Evolutionary conservation across 2,888 invertebrate genomes (phyloP), one percentile per base, ranked within the genome.

Genomic region (Leptogaster cylindrica): DNA sequence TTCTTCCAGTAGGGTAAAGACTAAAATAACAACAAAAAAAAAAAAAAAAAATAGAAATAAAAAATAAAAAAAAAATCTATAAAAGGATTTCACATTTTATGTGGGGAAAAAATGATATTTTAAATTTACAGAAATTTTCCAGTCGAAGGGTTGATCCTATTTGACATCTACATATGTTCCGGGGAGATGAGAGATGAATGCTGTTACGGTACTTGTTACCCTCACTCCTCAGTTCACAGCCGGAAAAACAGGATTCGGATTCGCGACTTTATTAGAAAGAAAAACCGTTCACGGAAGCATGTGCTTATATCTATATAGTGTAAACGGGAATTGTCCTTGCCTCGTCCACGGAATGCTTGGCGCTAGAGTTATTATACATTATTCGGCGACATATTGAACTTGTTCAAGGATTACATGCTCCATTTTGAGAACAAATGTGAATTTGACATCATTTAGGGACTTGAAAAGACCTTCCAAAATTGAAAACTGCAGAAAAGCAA

Each of bases 181-280:
- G n/a, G 6, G 39, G 58, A 58, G 41, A 20, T 12, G 25, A 50
- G 23, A 23, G 50, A 58, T 58, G 36, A 58, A 51, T 41, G 31
- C 23, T 44, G 55, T 55, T 20, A 66, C 46, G 55, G 55, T 58
- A 48, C 58, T 20, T 20, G 58, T 28, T 33, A 12, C 39, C 44
- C 25, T 39, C 20, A 46, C 23, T 46, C 16, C 36, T 39, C 20
- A 46, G 31, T 46, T 23, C 36, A 58, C 65, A 68, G 65, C 65
- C 65, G 68, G 65, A 68, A 68, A 68, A 61, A 68, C 68, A 68
- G 48, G 68, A 68, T 68, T 68, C 55, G 16, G 46, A 68, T 65
- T 65, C 58, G 68, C 61, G 65, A 50, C 58, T 58, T 65, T 68
- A 68, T 68, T 65, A 68, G 41, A 68, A 64, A 68, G 36, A 23